These are phyloP conservation scores for Andrena marginata DNA, from an alignment of 2,888 invertebrate genomes.

Conservation along the genomic window DNA sequence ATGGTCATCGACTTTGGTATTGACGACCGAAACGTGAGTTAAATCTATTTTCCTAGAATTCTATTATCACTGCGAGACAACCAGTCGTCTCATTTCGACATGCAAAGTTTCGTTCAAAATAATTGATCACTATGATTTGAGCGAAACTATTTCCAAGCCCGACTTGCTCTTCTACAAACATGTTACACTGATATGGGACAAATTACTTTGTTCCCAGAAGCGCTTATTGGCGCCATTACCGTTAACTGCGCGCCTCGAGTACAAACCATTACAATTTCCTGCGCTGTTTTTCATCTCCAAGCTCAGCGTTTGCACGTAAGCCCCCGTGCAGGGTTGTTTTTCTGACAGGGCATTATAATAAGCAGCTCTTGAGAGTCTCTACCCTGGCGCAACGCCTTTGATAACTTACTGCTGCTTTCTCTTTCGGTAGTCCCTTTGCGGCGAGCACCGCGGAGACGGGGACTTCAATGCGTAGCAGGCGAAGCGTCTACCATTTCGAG, in stretches of 20 bases:
- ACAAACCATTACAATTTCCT: slow-evolving; percentile 56
- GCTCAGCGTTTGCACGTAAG: slow-evolving; percentile 8
- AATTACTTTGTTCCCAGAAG: slow-evolving; percentile 53
- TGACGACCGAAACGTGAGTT: too few relatives aligned
- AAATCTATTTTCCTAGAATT: too few relatives aligned
- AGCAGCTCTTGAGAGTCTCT: not conserved
- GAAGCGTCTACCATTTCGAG: not conserved
- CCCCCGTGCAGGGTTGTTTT: slow-evolving; percentile 14
- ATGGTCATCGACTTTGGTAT: too few relatives aligned
- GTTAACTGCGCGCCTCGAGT: slow-evolving; percentile 35
- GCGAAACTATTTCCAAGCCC: not conserved
- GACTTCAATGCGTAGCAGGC: not conserved
- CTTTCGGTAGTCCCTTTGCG: slow-evolving; percentile 46
- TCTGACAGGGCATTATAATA: slow-evolving; percentile 39
- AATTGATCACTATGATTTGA: not conserved
- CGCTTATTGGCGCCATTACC: slow-evolving; percentile 51
- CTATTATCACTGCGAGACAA: too few relatives aligned
- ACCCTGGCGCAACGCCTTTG: slow-evolving; percentile 1
- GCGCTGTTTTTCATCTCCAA: slow-evolving; percentile 41
- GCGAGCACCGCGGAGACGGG: slow-evolving; percentile 44
- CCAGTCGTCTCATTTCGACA: not conserved
- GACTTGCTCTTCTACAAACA: slow-evolving; percentile 35
- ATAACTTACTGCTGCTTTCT: slow-evolving; percentile 45
- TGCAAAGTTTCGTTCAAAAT: not conserved
- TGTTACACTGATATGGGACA: slow-evolving; percentile 40